Conservation (phyloP, 1,140 invertebrate genomes). For the Phocides pigmalion region DNA sequence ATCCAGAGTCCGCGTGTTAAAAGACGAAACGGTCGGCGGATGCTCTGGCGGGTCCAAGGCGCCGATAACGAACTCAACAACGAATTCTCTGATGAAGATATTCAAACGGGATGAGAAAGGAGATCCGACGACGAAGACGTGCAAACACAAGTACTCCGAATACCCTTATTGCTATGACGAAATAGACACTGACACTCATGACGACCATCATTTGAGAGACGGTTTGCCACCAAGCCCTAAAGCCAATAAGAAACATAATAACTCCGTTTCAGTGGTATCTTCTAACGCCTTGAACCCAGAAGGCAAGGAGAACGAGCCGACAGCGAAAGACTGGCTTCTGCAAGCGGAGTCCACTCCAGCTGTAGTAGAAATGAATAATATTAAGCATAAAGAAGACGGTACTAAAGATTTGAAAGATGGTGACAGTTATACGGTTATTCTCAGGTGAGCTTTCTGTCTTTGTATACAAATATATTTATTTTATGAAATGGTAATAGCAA, state of each 20-base stretch:
- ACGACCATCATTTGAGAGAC: conserved; percentile 83
- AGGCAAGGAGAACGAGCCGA: conserved; percentile 70
- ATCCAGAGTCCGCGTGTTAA: conserved; percentile 87
- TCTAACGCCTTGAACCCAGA: conserved; percentile 71
- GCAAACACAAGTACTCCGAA: conserved; percentile 93
- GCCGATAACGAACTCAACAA: conserved; percentile 59
- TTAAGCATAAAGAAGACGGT: conserved; percentile 73
- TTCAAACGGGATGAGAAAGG: conserved; percentile 75
- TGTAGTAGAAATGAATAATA: conserved; percentile 77
- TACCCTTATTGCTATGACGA: conserved; percentile 94
- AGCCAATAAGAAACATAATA: conserved; percentile 68
- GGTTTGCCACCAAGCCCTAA: conserved; percentile 72
- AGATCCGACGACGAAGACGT: conserved; percentile 87
- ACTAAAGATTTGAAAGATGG: conserved; percentile 82
- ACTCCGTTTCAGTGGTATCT: conserved; percentile 76
- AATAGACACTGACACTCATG: conserved; percentile 88
- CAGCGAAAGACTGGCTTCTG: conserved; percentile 76
- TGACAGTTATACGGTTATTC: conserved; percentile 88
- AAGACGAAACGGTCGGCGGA: conserved; percentile 84
- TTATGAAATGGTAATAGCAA: too few relatives aligned
- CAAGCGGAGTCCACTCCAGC: conserved; percentile 62
- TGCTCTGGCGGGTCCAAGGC: conserved; percentile 84
- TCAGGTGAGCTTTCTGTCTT: conserved; percentile 63
- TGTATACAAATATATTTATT: too few relatives aligned
- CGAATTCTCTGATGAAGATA: conserved; percentile 72